Evolutionary conservation across 2,797 vertebrate species (phyloP).

Genomic region (Taenioides sp.): DNA sequence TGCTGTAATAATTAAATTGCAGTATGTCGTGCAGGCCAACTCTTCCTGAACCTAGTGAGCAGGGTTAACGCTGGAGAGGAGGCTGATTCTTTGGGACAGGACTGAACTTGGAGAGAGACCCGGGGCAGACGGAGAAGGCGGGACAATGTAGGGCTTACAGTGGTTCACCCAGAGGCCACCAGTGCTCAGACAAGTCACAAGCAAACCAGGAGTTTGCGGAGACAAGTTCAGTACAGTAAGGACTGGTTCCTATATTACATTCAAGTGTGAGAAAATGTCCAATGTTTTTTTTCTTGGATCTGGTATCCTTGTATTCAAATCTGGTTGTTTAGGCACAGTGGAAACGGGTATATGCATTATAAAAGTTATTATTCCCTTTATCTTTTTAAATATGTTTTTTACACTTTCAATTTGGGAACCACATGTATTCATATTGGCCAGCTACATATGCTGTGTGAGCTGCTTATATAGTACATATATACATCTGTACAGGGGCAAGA

Average conservation of each 20-base stretch:
- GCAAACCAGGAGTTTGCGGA: slow-evolving; percentile 6
- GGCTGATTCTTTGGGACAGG: slow-evolving; percentile 42
- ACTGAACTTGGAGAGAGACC: slow-evolving; percentile 38
- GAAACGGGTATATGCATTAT: background rate
- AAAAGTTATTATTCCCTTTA: background rate
- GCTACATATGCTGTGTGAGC: background rate
- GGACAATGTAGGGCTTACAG: slow-evolving; percentile 14
- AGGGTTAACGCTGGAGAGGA: slow-evolving; percentile 23
- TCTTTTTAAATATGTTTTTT: slow-evolving; percentile 2
- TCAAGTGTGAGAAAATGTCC: background rate
- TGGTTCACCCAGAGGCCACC: slow-evolving; percentile 31
- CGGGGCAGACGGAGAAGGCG: slow-evolving; percentile 29
- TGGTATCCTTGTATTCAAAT: background rate
- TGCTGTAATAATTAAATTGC: too few species aligned
- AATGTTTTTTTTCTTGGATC: background rate
- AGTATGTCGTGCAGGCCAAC: background rate
- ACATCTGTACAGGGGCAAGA: too few species aligned
- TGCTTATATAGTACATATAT: too few species aligned
- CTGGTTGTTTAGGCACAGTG: background rate
- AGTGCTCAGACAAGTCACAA: slow-evolving; percentile 22
- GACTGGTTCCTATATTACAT: slow-evolving; percentile 19
- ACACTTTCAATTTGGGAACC: background rate
- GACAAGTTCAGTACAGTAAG: slow-evolving; percentile 6
- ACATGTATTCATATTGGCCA: background rate
- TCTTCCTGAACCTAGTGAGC: slow-evolving; percentile 1